phyloP scores from a whole-genome alignment of 2,888 invertebrate species.

The Diarsia dahlii region DNA sequence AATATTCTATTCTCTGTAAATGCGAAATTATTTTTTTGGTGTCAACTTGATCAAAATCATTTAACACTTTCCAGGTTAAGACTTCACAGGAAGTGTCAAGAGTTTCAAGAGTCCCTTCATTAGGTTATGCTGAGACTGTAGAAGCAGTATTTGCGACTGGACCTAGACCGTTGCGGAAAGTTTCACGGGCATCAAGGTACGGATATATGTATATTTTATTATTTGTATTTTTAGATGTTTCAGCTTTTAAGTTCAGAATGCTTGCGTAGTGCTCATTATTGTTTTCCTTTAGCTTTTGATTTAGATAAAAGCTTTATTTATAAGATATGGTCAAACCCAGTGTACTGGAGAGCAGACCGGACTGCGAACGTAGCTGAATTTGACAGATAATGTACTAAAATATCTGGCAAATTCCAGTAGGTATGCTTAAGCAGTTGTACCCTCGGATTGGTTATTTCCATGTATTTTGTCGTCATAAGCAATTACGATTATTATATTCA shows the following conservation, averaged over 20 bases:
- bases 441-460: background rate
- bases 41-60: background rate
- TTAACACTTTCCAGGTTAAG: constrained; percentile 82
- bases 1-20: background rate
- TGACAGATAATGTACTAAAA: background rate
- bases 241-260: background rate
- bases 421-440: background rate
- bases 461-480: background rate
- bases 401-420: background rate
- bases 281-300: background rate
- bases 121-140: constrained; percentile 92
- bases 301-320: background rate
- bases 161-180: constrained; percentile 85
- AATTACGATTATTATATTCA: background rate
- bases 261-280: background rate
- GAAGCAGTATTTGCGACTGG: constrained; percentile 92
- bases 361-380: background rate
- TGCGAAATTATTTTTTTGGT: background rate
- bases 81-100: constrained; percentile 88
- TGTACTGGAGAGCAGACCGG: background rate
- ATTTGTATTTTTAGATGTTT: background rate
- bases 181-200: constrained; percentile 92
- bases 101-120: constrained; percentile 87
- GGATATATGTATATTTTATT: constrained; percentile 65
- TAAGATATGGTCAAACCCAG: background rate